These are phyloP conservation scores for Scylla paramamosain DNA, from an alignment of 1,140 invertebrate species.

Conservation along the genomic window DNA sequence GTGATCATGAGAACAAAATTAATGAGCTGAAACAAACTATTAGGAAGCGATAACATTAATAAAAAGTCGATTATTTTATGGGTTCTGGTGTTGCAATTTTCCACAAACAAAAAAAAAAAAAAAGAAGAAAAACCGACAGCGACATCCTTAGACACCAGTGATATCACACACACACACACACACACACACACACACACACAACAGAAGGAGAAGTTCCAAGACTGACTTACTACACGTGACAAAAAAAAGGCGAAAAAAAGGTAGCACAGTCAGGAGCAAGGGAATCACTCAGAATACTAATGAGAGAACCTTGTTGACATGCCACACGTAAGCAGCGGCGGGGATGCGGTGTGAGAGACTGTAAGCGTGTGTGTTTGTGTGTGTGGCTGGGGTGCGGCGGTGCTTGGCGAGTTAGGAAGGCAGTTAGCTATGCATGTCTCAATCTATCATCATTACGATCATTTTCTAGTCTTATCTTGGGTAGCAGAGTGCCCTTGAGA, in stretches of 20 bases:
- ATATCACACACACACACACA: not conserved
- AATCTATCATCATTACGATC: not conserved
- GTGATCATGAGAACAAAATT: no score
- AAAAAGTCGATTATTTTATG: not conserved
- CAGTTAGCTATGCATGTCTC: not conserved
- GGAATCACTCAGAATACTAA: not conserved
- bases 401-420: not conserved
- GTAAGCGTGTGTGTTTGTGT: not conserved
- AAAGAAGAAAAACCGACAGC: no score
- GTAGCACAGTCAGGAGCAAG: not conserved
- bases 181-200: slow-evolving; percentile 19
- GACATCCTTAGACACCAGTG: no score
- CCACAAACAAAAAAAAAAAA: no score
- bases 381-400: no score
- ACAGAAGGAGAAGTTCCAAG: not conserved
- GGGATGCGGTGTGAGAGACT: not conserved
- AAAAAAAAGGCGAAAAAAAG: not conserved
- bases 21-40: no score
- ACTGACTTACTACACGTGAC: not conserved
- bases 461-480: not conserved
- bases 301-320: not conserved
- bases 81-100: not conserved
- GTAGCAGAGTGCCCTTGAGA: not conserved
- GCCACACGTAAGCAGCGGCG: not conserved
- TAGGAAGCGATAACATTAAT: no score